These are phyloP conservation scores for Xiphydria camelus DNA, from an alignment of 2,888 invertebrate genomes.

Conservation along the genomic window DNA sequence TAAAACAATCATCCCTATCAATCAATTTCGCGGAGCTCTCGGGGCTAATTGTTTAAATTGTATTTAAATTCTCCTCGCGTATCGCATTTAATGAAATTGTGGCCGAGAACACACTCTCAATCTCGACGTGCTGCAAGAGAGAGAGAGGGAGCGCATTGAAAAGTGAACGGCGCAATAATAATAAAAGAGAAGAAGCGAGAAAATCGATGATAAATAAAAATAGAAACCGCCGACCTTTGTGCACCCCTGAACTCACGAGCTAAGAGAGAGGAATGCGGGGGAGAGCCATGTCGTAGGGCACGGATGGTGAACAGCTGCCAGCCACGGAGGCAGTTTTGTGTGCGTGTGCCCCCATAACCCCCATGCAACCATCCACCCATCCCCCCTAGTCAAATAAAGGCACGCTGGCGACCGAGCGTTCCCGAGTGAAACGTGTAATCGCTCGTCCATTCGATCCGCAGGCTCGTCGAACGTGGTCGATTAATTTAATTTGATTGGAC, in stretches of 20 bases:
- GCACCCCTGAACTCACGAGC: constrained; percentile 9
- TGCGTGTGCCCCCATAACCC: constrained; percentile 37
- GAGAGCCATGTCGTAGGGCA: constrained; percentile 44
- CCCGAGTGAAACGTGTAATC: too few species aligned
- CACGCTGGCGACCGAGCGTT: constrained; percentile 9
- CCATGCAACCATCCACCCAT: constrained; percentile 21
- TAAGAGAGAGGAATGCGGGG: constrained; percentile 49
- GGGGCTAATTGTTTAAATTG: too few species aligned
- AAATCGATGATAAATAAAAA: too few species aligned
- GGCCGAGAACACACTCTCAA: too few species aligned
- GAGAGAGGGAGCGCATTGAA: constrained; percentile 9
- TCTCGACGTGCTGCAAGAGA: too few species aligned
- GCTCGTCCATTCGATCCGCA: too few species aligned
- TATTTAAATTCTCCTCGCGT: too few species aligned
- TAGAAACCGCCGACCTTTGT: constrained; percentile 1
- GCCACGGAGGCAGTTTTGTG: constrained; percentile 44
- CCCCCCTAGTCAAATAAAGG: constrained; percentile 11
- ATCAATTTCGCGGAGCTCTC: too few species aligned
- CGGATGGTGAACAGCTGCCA: constrained; percentile 52
- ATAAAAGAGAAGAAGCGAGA: constrained; percentile 35
- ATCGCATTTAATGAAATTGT: too few species aligned
- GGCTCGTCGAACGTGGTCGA: too few species aligned
- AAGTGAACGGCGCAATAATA: constrained; percentile 24
- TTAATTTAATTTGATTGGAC: too few species aligned
- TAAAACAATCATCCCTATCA: too few species aligned